Evolutionary conservation across 2,113 vertebrate genomes (phyloP), one percentile per base, ranked within the genome.

Genomic region (Tachycineta bicolor): DNA sequence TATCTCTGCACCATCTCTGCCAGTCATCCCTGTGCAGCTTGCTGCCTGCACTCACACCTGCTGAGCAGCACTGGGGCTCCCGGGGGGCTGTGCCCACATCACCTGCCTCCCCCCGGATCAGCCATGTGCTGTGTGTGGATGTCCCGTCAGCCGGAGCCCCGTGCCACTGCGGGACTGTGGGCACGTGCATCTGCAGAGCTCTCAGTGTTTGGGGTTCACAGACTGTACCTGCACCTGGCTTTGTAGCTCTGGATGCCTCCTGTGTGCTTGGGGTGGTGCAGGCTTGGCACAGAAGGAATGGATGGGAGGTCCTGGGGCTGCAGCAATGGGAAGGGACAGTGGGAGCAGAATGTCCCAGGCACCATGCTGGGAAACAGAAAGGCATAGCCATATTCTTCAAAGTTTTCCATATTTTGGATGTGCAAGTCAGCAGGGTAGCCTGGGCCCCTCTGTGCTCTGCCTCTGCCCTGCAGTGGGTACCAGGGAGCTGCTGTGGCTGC

Each of bases 21-120:
- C 89, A 85, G 84, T 76, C 87, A 71, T 71, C 83, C 44, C 82
- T 11, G 10, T 2, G 3, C 83, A 56, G 81, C 74, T 76, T 5
- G 0, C 55, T 93, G 56, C 49, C 71, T 58, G 73, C 31, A 3
- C 52, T 87, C 39, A 12, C 82, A 82, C 76, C 83, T 93, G 92
- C 86, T 3, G 52, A 78, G 95, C 41, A 4, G 78, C 44, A 41
- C 52, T 1, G 6, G 68, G 67, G 55, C 59, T 82, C 44, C 39
- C 20, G 0, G 39, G 83, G 39, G 53, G 60, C 62, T 75, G 26
- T 43, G 43, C 56, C 77, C 49, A 7, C 41, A 41, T 62, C 49
- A 10, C 29, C 68, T 70, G 37, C 55, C 8, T 59, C 46, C 29
- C 46, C 50, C 14, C 0, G 0, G 3, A 11, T 15, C 44, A 34